Evolutionary conservation across 1,140 invertebrate species (phyloP).

Genomic region (Zaprionus inermis): DNA sequence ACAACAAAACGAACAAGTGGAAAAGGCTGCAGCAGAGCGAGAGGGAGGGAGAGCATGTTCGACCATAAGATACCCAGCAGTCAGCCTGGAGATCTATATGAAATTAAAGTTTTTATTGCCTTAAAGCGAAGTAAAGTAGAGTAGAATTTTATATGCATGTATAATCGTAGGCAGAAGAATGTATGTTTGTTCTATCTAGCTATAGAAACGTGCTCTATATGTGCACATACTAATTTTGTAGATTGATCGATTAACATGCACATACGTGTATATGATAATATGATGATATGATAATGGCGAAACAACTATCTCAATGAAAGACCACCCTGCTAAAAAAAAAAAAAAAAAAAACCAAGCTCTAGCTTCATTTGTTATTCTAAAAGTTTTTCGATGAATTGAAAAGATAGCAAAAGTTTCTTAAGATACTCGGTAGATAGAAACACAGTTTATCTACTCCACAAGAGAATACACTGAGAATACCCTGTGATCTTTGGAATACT

Average conservation of each 20-base stretch:
- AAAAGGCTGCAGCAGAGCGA: neutral
- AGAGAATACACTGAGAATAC: neutral
- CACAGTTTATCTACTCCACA: neutral
- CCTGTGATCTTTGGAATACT: too few relatives aligned
- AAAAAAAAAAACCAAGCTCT: neutral
- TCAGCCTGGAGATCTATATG: neutral
- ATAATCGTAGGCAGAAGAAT: too few relatives aligned
- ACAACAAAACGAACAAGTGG: constrained; percentile 18
- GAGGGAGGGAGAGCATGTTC: too few relatives aligned
- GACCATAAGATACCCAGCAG: neutral
- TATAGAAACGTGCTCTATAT: neutral
- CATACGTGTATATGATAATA: neutral
- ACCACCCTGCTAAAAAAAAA: neutral
- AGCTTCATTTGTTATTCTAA: neutral
- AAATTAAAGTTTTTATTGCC: neutral
- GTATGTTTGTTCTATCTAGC: too few relatives aligned
- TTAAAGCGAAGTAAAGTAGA: neutral
- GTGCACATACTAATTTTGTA: neutral
- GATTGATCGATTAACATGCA: neutral
- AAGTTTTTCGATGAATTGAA: neutral
- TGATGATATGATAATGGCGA: neutral
- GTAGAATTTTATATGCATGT: too few relatives aligned
- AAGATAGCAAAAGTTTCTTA: neutral
- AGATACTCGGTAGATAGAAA: neutral
- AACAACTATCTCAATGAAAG: constrained; percentile 2